Evolutionary conservation across 2,797 vertebrate genomes (phyloP).

Genomic region (Hippoglossus hippoglossus): DNA sequence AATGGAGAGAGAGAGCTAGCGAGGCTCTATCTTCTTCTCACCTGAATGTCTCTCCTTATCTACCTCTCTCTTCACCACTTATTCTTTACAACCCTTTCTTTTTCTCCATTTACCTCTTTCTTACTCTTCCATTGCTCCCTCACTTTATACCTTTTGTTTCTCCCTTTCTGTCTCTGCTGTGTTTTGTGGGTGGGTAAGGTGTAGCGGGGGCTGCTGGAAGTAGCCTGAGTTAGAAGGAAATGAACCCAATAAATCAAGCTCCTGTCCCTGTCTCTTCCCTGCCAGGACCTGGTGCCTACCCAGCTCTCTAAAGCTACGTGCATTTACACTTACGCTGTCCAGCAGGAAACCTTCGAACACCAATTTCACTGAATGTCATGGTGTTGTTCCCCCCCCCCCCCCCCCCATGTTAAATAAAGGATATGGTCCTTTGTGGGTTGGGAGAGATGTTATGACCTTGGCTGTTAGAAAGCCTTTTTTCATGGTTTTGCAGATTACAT

Average conservation of each 20-base stretch:
- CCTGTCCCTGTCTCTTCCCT: conserved; percentile 75
- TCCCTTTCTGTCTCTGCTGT: conserved; percentile 49
- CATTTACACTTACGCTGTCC: conserved; percentile 26
- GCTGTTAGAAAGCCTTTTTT: not conserved
- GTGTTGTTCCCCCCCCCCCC: conserved; percentile 15
- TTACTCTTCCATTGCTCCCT: not conserved
- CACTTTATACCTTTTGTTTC: conserved; percentile 17
- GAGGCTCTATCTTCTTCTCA: conserved; percentile 28
- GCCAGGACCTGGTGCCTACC: conserved; percentile 72
- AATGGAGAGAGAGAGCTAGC: not conserved
- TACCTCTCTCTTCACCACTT: not conserved
- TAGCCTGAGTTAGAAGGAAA: conserved; percentile 81
- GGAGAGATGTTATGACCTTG: conserved; percentile 11
- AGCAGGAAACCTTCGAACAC: conserved; percentile 20
- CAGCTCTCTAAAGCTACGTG: conserved; percentile 44
- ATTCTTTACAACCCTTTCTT: not conserved
- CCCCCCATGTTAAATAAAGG: conserved; percentile 24
- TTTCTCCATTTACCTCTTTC: not conserved
- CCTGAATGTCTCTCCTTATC: conserved; percentile 35
- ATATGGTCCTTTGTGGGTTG: conserved; percentile 4
- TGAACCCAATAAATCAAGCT: conserved; percentile 87
- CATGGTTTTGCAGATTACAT: not conserved
- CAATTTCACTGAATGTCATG: conserved; percentile 11
- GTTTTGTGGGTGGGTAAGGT: conserved; percentile 39
- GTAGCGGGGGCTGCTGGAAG: conserved; percentile 48